These are phyloP conservation scores for Pammene aurita DNA, from an alignment of 2,888 invertebrate genomes.

Conservation along the genomic window DNA sequence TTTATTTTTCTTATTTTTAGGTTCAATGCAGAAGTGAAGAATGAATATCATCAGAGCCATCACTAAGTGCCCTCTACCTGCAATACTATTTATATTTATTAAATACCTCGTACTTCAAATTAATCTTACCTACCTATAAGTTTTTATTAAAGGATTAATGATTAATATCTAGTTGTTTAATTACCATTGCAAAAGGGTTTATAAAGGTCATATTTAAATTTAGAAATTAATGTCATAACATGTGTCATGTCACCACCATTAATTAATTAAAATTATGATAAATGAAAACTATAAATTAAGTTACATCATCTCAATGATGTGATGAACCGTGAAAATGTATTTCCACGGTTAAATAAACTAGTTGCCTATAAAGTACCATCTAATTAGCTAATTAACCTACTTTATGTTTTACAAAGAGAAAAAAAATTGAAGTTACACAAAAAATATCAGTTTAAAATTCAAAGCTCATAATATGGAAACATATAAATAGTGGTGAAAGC, in stretches of 20 bases:
- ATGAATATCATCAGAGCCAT: conserved; percentile 48
- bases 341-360: conserved; percentile 41
- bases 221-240: background rate
- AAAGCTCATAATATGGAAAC: conserved; percentile 20
- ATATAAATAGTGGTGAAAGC: conserved; percentile 39
- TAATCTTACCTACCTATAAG: conserved; percentile 22
- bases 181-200: background rate
- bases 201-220: background rate
- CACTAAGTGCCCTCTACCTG: conserved; percentile 21
- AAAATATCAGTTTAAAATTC: conserved; percentile 31
- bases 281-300: conserved; percentile 9
- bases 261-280: conserved; percentile 16
- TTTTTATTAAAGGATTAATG: conserved; percentile 24
- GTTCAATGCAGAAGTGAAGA: conserved; percentile 78
- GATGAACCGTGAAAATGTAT: conserved; percentile 46
- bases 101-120: conserved; percentile 29
- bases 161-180: background rate
- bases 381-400: conserved; percentile 32
- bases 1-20: conserved; percentile 59
- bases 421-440: conserved; percentile 1
- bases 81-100: conserved; percentile 28
- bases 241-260: conserved; percentile 12
- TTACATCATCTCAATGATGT: conserved; percentile 36
- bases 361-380: conserved; percentile 42
- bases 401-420: background rate